Evolutionary conservation across 2,888 invertebrate genomes (phyloP).

Genomic region (Orthosia gothica): DNA sequence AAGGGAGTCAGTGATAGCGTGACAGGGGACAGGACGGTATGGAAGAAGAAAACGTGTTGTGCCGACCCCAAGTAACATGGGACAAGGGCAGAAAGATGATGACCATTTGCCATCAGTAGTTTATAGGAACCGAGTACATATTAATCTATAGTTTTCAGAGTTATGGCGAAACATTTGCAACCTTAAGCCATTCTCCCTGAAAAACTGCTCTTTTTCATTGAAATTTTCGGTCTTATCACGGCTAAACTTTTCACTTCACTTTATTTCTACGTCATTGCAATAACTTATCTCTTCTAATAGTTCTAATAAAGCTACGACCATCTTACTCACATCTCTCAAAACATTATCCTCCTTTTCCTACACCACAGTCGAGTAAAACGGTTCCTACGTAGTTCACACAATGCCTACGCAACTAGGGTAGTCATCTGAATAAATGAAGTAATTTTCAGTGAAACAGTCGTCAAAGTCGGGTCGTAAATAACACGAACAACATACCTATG

Average conservation of each 20-base stretch:
- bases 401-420: constrained; percentile 14
- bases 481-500: constrained; percentile 45
- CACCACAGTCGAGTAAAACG: background rate
- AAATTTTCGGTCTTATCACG: background rate
- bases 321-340: background rate
- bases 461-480: constrained; percentile 59
- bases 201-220: background rate
- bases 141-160: too few relatives aligned
- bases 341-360: background rate
- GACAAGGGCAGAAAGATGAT: too few relatives aligned
- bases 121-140: background rate
- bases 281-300: background rate
- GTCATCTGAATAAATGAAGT: constrained; percentile 46
- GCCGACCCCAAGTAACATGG: too few relatives aligned
- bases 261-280: background rate
- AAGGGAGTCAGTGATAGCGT: too few relatives aligned
- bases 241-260: background rate
- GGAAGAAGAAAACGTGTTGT: too few relatives aligned
- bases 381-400: background rate
- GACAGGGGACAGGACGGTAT: too few relatives aligned
- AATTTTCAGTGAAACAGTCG: constrained; percentile 48
- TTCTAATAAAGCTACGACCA: background rate
- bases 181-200: too few relatives aligned
- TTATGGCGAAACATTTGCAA: too few relatives aligned
- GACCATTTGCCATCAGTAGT: background rate